Evolutionary conservation across 2,113 vertebrate species (phyloP), one percentile per base, ranked within the genome.

Genomic region (Antigone vipio): DNA sequence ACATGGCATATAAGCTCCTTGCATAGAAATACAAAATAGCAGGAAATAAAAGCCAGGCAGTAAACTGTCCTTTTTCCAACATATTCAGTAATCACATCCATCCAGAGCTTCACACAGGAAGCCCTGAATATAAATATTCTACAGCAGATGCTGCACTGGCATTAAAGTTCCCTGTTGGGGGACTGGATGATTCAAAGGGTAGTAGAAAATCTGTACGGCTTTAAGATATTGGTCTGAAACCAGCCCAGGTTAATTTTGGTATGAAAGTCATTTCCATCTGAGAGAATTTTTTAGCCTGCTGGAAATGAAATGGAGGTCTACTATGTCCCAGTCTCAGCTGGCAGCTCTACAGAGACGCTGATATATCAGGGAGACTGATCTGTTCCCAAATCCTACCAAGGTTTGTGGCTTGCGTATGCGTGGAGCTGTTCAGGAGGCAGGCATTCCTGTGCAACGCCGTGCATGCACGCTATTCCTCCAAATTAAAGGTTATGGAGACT

Each of bases 11-110:
- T 91, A 95, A 97, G 91, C 85, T 93, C 56, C 95, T 96, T 95
- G 92, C 95, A 97, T 52, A 92, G 92, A 97, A 95, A 95, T 73
- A 96, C 80, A 92, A 95, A 95, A 96, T 97, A 97, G 95, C 94
- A 96, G 91, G 80, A 96, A 96, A 97, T 94, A 96, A 97, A 96
- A 96, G 64, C 67, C 92, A 92, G 80, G 88, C 94, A 92, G 56
- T 91, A 92, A 96, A 95, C 90, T 94, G 91, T 95, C 95, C 87
- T 90, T 96, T 95, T 85, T 9, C 90, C 86, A 95, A 68, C 80
- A 85, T 26, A 56, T 55, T 92, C 87, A 93, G 60, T 89, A 96
- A 95, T 94, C 95, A 95, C 69, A 96, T 90, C 77, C 74, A 91
- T 91, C 93, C 95, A 94, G 91, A 89, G 87, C 93, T 90, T 94